Evolutionary conservation across 2,113 vertebrate genomes (phyloP).

Genomic region (Anolis sagrei): DNA sequence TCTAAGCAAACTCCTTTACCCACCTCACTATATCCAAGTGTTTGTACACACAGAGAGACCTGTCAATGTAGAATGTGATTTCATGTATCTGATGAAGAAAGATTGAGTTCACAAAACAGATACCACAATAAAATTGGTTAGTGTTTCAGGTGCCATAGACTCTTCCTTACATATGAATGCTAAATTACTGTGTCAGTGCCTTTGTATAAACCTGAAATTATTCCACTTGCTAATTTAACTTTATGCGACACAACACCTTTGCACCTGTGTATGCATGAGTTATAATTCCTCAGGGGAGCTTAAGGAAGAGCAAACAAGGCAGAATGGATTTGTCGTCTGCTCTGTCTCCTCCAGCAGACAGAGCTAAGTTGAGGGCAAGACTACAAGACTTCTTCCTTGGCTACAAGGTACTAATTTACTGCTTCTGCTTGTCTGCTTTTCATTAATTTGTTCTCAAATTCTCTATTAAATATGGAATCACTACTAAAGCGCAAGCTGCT

Average conservation of each 20-base stretch:
- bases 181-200: constrained; percentile 21
- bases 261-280: constrained; percentile 43
- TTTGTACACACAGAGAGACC: neutral
- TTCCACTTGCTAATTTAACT: constrained; percentile 45
- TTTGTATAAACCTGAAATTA: constrained; percentile 34
- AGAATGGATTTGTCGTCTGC: constrained; percentile 52
- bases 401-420: constrained; percentile 38
- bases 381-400: constrained; percentile 46
- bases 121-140: neutral
- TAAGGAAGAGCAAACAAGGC: constrained; percentile 43
- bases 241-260: constrained; percentile 41
- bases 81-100: neutral
- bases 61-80: neutral
- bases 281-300: constrained; percentile 57
- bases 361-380: constrained; percentile 43
- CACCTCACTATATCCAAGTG: neutral
- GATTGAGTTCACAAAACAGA: neutral
- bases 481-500: constrained; percentile 45
- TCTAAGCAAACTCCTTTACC: neutral
- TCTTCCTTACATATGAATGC: neutral
- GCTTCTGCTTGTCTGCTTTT: constrained; percentile 38
- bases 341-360: constrained; percentile 27
- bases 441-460: constrained; percentile 36
- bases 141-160: neutral
- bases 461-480: constrained; percentile 11